Percentiles rank a stretch among this genome's conserved stretches.
phyloP scores from a whole-genome alignment of 1,140 invertebrate genomes.

The Bombus sibiricus region DNA sequence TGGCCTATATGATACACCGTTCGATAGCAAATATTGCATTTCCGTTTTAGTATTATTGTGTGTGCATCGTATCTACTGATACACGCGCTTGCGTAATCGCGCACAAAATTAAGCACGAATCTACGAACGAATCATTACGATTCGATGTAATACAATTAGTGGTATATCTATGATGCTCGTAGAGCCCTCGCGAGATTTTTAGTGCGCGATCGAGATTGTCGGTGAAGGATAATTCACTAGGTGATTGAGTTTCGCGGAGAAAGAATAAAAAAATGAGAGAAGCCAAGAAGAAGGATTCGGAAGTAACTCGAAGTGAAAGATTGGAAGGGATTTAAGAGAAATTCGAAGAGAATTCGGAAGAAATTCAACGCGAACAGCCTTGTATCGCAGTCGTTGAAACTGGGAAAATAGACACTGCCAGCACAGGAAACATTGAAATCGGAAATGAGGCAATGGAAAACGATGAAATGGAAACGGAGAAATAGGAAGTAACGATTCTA shows the following conservation, averaged over 20 bases:
- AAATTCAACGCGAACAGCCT: background rate
- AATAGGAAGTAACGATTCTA: background rate
- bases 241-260: background rate
- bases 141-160: background rate
- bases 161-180: background rate
- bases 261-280: background rate
- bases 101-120: conserved; percentile 2
- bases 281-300: background rate
- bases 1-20: conserved; percentile 14
- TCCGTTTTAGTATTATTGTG: conserved; percentile 20
- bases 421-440: background rate
- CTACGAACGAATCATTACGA: conserved; percentile 13
- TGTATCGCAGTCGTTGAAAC: too few species aligned
- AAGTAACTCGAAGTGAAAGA: background rate
- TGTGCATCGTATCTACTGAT: background rate
- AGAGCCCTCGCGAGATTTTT: background rate
- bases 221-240: background rate
- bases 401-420: background rate
- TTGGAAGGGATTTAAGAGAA: background rate
- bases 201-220: background rate
- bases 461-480: background rate
- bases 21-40: conserved; percentile 35
- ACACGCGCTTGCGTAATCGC: background rate
- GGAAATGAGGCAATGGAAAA: conserved; percentile 23
- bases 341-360: background rate